phyloP scores from a whole-genome alignment of 2,113 vertebrate genomes.

The Rhagologus leucostigma region DNA sequence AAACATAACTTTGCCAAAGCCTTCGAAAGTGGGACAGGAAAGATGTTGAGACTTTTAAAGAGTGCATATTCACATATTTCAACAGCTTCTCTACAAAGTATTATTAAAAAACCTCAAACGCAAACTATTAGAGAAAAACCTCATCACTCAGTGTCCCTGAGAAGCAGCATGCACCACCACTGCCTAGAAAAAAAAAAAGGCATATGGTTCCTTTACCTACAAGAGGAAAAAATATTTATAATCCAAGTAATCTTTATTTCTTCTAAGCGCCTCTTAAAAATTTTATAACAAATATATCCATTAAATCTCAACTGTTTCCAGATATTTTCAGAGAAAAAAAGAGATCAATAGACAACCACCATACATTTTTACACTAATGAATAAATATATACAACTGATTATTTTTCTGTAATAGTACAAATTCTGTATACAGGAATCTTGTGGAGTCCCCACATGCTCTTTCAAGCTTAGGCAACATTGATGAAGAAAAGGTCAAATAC shows the following conservation, averaged over 20 bases:
- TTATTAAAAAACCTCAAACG: background rate
- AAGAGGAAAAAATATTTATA: background rate
- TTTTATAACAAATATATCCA: background rate
- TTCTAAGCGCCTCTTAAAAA: background rate
- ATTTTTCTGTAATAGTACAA: background rate
- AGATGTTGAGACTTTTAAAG: background rate
- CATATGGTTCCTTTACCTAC: background rate
- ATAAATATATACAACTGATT: background rate
- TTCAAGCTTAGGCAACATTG: background rate
- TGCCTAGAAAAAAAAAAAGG: background rate
- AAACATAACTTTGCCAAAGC: background rate
- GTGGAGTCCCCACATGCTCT: background rate
- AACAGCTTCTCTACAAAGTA: background rate
- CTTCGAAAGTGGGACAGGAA: background rate
- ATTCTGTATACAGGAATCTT: background rate
- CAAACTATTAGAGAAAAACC: background rate
- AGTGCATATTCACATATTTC: background rate
- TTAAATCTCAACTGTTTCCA: background rate
- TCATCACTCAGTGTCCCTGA: background rate
- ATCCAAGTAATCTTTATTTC: background rate
- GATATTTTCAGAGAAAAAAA: background rate
- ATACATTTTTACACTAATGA: background rate
- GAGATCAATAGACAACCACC: background rate
- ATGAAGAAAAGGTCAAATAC: background rate
- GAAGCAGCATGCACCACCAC: background rate